Evolutionary conservation across 2,113 vertebrate species (phyloP).

Genomic region (Osmerus mordax): DNA sequence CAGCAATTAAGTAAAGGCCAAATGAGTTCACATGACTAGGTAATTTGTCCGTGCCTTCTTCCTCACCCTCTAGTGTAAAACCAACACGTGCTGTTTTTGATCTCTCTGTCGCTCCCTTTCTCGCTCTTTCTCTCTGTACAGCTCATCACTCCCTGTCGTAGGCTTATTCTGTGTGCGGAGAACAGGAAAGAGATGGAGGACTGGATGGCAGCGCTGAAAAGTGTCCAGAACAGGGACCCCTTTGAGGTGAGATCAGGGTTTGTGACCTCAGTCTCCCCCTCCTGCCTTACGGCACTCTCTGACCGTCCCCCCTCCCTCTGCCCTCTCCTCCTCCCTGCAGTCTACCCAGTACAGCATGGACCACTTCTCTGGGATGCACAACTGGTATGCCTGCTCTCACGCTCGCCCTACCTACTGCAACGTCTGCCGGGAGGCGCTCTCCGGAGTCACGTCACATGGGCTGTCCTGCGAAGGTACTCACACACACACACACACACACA

Average conservation of each 20-base stretch:
- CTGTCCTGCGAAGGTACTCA: constrained; percentile 92
- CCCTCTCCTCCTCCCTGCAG: constrained; percentile 59
- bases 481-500: not conserved
- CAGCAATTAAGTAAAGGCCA: not conserved
- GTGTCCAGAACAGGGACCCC: constrained; percentile 88
- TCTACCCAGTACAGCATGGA: constrained; percentile 98
- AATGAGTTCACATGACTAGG: constrained; percentile 7
- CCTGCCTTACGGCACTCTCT: not conserved
- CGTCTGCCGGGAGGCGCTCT: constrained; percentile 90
- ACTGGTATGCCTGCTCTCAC: constrained; percentile 97
- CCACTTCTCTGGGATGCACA: constrained; percentile 98
- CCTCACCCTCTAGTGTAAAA: not conserved
- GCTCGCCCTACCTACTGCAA: constrained; percentile 96
- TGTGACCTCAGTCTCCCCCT: not conserved
- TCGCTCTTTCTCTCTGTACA: constrained; percentile 46
- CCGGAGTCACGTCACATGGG: constrained; percentile 91
- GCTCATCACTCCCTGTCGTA: constrained; percentile 95
- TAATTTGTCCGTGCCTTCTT: not conserved
- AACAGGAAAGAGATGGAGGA: constrained; percentile 99
- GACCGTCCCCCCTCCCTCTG: not conserved
- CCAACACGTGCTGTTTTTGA: not conserved
- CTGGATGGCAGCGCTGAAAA: constrained; percentile 91
- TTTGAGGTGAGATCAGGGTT: constrained; percentile 81
- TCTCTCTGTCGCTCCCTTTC: not conserved
- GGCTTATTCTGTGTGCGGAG: constrained; percentile 91